These are phyloP conservation scores for Chironomus tentans DNA, from an alignment of 2,888 invertebrate genomes.

Conservation along the genomic window DNA sequence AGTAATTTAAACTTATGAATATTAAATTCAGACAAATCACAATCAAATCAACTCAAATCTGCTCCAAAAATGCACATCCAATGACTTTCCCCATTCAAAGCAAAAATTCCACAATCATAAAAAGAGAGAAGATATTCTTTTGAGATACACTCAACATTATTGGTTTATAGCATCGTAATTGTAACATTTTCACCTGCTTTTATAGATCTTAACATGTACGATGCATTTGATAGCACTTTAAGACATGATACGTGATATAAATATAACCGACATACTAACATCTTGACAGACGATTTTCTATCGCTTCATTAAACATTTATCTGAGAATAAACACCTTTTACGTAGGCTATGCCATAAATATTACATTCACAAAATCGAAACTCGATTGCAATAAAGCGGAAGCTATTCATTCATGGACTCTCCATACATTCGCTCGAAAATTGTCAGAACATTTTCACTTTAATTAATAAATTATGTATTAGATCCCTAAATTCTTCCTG, in stretches of 20 bases:
- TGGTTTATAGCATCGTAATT: neutral
- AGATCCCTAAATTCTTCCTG: neutral
- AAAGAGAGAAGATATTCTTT: no score
- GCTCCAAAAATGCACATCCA: no score
- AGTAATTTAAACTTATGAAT: no score
- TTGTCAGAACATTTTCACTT: constrained; percentile 2
- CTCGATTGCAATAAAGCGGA: neutral
- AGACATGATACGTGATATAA: neutral
- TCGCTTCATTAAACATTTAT: neutral
- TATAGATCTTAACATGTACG: neutral
- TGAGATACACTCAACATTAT: neutral
- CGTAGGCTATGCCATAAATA: neutral
- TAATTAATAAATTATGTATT: constrained; percentile 14
- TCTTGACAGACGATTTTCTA: neutral
- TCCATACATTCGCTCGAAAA: neutral
- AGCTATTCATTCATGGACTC: neutral
- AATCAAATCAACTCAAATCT: no score
- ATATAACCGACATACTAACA: neutral
- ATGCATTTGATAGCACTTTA: neutral
- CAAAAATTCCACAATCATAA: neutral
- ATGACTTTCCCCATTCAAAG: neutral
- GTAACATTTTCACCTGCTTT: neutral
- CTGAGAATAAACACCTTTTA: neutral
- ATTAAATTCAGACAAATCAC: no score
- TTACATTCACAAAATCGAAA: neutral